These are phyloP conservation scores for Gymnoscopelus microlampas DNA, from an alignment of 2,797 vertebrate species.

Conservation along the genomic window DNA sequence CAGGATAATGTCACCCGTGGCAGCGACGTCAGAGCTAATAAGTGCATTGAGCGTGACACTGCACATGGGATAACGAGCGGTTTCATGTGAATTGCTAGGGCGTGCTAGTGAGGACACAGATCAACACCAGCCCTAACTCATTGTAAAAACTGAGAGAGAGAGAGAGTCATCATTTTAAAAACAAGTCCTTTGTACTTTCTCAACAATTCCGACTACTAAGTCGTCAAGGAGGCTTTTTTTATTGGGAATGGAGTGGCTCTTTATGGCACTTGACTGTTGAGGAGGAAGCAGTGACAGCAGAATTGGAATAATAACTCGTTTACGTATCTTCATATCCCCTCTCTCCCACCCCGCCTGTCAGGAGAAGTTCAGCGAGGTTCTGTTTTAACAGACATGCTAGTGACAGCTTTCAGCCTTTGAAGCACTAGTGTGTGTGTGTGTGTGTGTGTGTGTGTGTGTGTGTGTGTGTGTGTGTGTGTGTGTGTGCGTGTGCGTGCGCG, in stretches of 20 bases:
- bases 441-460: conserved; percentile 3
- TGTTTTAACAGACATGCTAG: conserved; percentile 1
- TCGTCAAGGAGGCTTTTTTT: conserved; percentile 27
- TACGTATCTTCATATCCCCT: not conserved
- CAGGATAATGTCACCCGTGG: conserved; percentile 33
- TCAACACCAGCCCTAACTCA: not conserved
- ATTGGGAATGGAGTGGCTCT: conserved; percentile 31
- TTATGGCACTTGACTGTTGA: conserved; percentile 2
- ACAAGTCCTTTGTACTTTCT: conserved; percentile 28
- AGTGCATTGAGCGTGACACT: conserved; percentile 36
- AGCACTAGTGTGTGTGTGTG: conserved; percentile 5
- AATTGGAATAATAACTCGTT: not conserved
- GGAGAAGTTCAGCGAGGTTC: not conserved
- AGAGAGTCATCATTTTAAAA: conserved; percentile 21
- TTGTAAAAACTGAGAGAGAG: not conserved
- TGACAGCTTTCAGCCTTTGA: conserved; percentile 12
- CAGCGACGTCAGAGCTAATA: conserved; percentile 51
- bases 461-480: not conserved
- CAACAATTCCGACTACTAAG: conserved; percentile 40
- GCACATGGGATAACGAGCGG: conserved; percentile 38
- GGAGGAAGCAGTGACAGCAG: not conserved
- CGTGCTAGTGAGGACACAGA: not conserved
- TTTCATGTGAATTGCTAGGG: conserved; percentile 22
- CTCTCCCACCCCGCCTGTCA: not conserved
- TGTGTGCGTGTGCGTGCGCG: conserved; percentile 2